phyloP scores from a whole-genome alignment of 2,113 vertebrate genomes.

The Chloropsis hardwickii region DNA sequence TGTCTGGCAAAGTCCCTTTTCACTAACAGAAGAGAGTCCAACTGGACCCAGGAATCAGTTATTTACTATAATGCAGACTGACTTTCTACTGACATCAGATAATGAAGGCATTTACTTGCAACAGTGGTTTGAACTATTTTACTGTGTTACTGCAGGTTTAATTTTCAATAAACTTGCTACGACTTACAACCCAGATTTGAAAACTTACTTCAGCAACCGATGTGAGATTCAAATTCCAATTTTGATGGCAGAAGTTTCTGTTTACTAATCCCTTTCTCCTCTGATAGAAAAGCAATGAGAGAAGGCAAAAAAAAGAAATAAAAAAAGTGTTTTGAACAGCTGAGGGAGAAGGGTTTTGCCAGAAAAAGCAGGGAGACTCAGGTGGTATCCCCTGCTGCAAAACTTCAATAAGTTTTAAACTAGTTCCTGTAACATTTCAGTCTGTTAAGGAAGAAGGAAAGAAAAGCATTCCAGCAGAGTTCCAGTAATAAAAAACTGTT shows the following conservation, averaged over 20 bases:
- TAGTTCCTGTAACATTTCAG: background rate
- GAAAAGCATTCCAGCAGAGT: constrained; percentile 33
- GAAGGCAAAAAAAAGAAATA: too few relatives aligned
- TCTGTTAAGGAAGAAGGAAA: background rate
- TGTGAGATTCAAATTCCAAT: background rate
- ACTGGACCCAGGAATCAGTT: background rate
- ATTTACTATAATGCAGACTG: background rate
- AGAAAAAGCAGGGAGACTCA: background rate
- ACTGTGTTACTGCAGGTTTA: background rate
- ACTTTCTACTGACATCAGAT: background rate
- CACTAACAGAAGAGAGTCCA: background rate
- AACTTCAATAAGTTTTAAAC: constrained; percentile 9
- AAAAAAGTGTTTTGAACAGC: background rate
- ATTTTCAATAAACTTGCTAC: background rate
- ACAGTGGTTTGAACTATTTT: background rate
- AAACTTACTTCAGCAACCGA: background rate
- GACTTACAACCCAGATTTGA: background rate
- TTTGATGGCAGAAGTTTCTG: background rate
- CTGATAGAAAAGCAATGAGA: background rate
- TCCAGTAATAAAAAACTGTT: constrained; percentile 41
- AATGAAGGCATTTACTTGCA: background rate
- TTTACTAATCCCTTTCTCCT: background rate
- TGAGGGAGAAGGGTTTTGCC: background rate
- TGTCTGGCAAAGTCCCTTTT: background rate
- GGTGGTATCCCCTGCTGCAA: constrained; percentile 9